Base-by-base conservation (phyloP, 2,797 vertebrate genomes). In the Sebastolobus altivelis region DNA sequence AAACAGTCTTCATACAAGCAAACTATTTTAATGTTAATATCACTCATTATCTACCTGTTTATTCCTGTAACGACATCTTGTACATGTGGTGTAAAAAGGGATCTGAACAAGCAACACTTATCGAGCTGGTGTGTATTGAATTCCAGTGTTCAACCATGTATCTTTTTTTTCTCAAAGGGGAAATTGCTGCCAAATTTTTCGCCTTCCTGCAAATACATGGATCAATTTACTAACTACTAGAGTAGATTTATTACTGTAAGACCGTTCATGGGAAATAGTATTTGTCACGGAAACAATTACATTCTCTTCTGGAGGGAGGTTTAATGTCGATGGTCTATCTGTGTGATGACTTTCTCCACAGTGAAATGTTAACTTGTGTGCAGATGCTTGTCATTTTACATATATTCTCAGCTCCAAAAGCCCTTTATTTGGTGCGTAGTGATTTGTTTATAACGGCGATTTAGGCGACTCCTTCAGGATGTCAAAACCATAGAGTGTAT, bases 181-280 rank as follows among this genome's bases (percentile, higher is more conserved):
- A 77, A 63, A 82, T 8, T 31, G 46, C 75, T 63, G 65, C 72
- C 78, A 87, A 79, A 65, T 66, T 85, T 85, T 67, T 72, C 6
- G 0, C 18, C 46, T 46, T 65, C 58, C 59, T 74, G 35, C 37
- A 75, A 75, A 88, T 83, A 25, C 65, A 80, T 20, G 37, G 37
- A 82, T 86, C 77, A 78, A 61, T 85, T 85, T 79, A 79, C 72
- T 37, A 76, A 76, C 70, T 49, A 6, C 40, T 75, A 27, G 60
- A 84, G 56, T 25, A 60, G 38, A 85, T 80, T 3, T 72, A 76
- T 77, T 43, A 60, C 40, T 37, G 31, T 25, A 63, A 25, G 4
- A 20, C 33, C 66, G 31, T 67, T 56, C n/a, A 14, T 46, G 66
- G 72, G 72, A 79, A 81, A 78, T 33, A 27, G 6, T 49, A 20